A percentile compares a stretch with the other conserved stretches of the same genome.
These are phyloP conservation scores for Acronicta leporina DNA, from an alignment of 2,888 invertebrate genomes.

Conservation along the genomic window DNA sequence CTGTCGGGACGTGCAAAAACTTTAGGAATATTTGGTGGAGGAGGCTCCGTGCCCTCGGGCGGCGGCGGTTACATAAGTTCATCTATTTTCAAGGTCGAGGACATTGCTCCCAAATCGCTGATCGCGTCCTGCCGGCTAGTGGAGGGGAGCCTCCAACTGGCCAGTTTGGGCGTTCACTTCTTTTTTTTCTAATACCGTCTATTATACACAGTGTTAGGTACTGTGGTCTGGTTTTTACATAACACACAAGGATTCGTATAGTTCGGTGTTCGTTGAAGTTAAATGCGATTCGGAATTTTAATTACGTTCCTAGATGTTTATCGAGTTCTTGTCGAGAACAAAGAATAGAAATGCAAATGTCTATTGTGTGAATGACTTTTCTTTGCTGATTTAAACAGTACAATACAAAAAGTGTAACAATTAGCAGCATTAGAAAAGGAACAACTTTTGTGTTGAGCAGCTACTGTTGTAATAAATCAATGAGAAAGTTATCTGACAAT, in stretches of 20 bases:
- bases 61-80: slow-evolving; percentile 86
- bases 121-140: slow-evolving; percentile 80
- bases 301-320: slow-evolving; percentile 49
- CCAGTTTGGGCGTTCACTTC: slow-evolving; percentile 81
- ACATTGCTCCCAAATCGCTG: slow-evolving; percentile 88
- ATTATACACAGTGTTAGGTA: slow-evolving; percentile 58
- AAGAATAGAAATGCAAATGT: slow-evolving; percentile 51
- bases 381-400: slow-evolving; percentile 30
- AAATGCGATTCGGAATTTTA: slow-evolving; percentile 51
- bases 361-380: slow-evolving; percentile 40
- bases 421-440: slow-evolving; percentile 41
- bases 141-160: slow-evolving; percentile 75
- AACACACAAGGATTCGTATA: slow-evolving; percentile 44
- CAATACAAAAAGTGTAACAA: slow-evolving; percentile 47
- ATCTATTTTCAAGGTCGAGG: slow-evolving; percentile 88
- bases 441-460: slow-evolving; percentile 54
- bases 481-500: slow-evolving; percentile 65
- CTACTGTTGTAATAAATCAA: slow-evolving; percentile 75
- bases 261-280: slow-evolving; percentile 45
- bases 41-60: slow-evolving; percentile 80
- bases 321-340: slow-evolving; percentile 38
- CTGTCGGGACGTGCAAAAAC: slow-evolving; percentile 83
- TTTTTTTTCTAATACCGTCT: slow-evolving; percentile 76
- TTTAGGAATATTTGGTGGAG: slow-evolving; percentile 83
- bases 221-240: slow-evolving; percentile 53